These are phyloP conservation scores for Villa cingulata DNA, from an alignment of 2,888 invertebrate genomes.

Conservation along the genomic window DNA sequence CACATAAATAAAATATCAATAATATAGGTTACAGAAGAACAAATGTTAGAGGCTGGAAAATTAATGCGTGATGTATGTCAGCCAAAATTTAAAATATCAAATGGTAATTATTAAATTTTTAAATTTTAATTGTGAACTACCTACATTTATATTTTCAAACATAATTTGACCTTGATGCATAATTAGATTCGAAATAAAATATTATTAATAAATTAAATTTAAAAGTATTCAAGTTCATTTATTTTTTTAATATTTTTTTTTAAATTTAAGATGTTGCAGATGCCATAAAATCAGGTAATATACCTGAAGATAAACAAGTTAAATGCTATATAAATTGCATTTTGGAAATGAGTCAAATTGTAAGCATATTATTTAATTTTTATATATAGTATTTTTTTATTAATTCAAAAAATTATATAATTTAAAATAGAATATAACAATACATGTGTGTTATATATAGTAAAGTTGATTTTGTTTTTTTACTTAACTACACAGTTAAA, in stretches of 20 bases:
- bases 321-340: conserved; percentile 43
- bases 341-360: conserved; percentile 40
- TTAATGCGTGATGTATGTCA: conserved; percentile 50
- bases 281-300: conserved; percentile 22
- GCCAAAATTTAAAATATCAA: conserved; percentile 45
- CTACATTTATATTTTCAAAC: no score
- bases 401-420: no score
- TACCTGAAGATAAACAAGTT: conserved; percentile 27
- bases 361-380: conserved; percentile 23
- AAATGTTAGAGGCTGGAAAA: conserved; percentile 47
- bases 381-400: no score
- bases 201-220: background rate
- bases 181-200: no score
- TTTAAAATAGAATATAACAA: no score
- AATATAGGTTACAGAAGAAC: conserved; percentile 38
- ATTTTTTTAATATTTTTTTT: background rate
- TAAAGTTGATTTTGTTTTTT: no score
- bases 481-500: conserved; percentile 27
- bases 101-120: conserved; percentile 33
- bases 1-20: background rate
- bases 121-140: no score
- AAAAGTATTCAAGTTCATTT: background rate
- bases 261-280: conserved; percentile 22
- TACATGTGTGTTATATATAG: no score
- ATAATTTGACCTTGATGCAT: no score